Percentiles rank a stretch among this genome's conserved stretches.
Evolutionary conservation across 2,888 invertebrate genomes (phyloP).

Genomic region (Azorinus chamasolen): DNA sequence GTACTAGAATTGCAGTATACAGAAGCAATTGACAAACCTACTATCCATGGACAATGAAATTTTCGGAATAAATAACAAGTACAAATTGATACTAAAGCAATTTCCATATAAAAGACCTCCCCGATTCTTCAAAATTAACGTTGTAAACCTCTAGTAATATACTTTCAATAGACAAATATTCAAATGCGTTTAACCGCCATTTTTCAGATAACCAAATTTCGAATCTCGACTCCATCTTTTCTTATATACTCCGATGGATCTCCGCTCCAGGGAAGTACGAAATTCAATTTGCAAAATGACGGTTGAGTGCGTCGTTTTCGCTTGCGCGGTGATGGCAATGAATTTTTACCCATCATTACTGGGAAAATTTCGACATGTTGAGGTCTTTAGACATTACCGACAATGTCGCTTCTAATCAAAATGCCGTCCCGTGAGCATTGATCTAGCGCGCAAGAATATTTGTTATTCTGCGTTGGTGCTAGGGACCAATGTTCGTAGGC

Average conservation of each 20-base stretch:
- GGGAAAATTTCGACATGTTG: slow-evolving; percentile 53
- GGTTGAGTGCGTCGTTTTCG: slow-evolving; percentile 68
- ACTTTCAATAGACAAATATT: slow-evolving; percentile 78
- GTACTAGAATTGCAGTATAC: no score
- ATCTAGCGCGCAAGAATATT: slow-evolving; percentile 31
- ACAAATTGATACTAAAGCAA: slow-evolving; percentile 81
- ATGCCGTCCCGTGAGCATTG: slow-evolving; percentile 47
- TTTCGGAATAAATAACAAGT: slow-evolving; percentile 65
- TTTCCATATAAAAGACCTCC: slow-evolving; percentile 75
- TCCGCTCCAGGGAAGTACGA: slow-evolving; percentile 70
- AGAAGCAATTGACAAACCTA: no score
- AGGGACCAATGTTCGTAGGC: no score
- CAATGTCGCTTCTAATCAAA: slow-evolving; percentile 79
- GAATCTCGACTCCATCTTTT: slow-evolving; percentile 64
- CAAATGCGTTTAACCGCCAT: slow-evolving; percentile 79
- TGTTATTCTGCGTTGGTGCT: slow-evolving; percentile 37
- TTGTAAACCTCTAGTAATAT: slow-evolving; percentile 75
- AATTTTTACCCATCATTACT: slow-evolving; percentile 72
- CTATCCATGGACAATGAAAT: slow-evolving; percentile 57
- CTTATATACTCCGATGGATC: slow-evolving; percentile 46
- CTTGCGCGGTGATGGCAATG: slow-evolving; percentile 61
- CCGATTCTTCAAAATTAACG: slow-evolving; percentile 79
- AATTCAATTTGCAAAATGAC: slow-evolving; percentile 81
- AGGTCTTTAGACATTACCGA: slow-evolving; percentile 77
- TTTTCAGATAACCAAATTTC: slow-evolving; percentile 74